phyloP scores from a whole-genome alignment of 2,797 vertebrate species.

The Mormyrus proboscirostris region DNA sequence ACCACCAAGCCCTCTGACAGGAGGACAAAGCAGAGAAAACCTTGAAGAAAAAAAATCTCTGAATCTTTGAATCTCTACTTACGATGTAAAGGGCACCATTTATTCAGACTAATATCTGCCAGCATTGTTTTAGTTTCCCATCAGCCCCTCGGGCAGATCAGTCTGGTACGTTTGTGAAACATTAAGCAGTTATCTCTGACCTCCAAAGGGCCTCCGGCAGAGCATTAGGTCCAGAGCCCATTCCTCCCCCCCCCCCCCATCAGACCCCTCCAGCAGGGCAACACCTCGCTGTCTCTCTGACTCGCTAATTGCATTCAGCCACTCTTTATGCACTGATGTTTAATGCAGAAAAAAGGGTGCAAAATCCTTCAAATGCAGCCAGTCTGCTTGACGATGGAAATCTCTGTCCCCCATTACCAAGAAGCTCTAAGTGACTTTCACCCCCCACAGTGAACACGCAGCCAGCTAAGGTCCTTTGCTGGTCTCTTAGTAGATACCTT shows the following conservation, averaged over 20 bases:
- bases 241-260: not conserved
- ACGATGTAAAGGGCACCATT: not conserved
- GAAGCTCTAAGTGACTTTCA: not conserved
- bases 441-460: not conserved
- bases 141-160: not conserved
- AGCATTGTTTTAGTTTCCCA: not conserved
- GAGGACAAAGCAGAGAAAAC: not conserved
- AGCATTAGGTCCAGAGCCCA: not conserved
- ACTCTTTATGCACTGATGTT: not conserved
- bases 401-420: not conserved
- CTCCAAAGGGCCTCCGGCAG: not conserved
- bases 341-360: not conserved
- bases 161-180: not conserved
- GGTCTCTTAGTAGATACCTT: not conserved
- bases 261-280: not conserved
- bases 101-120: not conserved
- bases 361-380: not conserved
- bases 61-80: not conserved
- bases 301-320: not conserved
- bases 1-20: conserved; percentile 1
- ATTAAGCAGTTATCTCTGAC: conserved; percentile 1
- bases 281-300: not conserved
- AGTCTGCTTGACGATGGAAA: not conserved
- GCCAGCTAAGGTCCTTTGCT: not conserved
- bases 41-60: not conserved